Evolutionary conservation across 2,113 vertebrate genomes (phyloP), one percentile per base, ranked within the genome.

Genomic region (Cyprinodon tularosa): DNA sequence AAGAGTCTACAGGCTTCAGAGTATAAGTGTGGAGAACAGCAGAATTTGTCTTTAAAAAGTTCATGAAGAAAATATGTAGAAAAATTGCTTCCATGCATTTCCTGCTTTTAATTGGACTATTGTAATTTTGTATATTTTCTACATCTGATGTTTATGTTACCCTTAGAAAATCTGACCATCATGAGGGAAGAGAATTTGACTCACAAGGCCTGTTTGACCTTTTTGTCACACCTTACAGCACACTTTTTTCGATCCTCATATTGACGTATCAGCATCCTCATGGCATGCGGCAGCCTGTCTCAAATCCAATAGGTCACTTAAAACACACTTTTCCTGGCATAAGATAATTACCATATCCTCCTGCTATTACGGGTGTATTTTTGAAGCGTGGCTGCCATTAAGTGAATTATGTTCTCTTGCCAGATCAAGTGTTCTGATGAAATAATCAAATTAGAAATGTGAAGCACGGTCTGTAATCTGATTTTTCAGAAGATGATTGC

Each of bases 401-500:
- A 95, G 62, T 90, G 82, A 93, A 92, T 95, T 94, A 94, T 90
- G 20, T 63, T 68, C 84, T 86, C 81, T 91, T 84, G 87, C 76
- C 68, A 61, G 69, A 87, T 93, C 89, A 86, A 87, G 84, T 89
- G 86, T 81, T 91, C 80, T 86, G 86, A 73, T 88, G 76, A 84
- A 86, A 88, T 95, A 94, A 95, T 95, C 87, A 71, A 89, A 94
- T 95, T 84, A 89, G 61, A 81, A 92, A 93, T 94, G 92, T 90
- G 94, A 94, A 94, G 87, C 83, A 57, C 81, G 82, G 83, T 76
- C 77, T 29, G 6, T 91, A 93, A 95, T 93, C 82, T 81, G 57
- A 89, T 95, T 93, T 57, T 92, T 60, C 68, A 29, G 86, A 92
- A 95, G 86, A 76, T 84, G 85, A 94, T 95, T 93, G 82, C 75